Evolutionary conservation across 2,113 vertebrate species (phyloP).

Genomic region (Nycticorax nycticorax): DNA sequence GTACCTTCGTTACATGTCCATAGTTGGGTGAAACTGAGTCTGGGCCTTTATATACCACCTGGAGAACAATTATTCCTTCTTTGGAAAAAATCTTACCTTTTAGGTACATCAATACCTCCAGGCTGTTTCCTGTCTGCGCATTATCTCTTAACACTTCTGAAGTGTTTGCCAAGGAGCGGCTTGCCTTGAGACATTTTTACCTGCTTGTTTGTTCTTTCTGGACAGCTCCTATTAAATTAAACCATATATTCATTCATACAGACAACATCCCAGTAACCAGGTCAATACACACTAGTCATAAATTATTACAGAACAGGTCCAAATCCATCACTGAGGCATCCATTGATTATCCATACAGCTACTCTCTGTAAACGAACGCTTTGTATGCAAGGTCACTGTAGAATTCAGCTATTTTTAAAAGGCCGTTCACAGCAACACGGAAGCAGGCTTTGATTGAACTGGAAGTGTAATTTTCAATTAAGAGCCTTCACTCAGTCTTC

Average conservation of each 20-base stretch:
- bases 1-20: not conserved
- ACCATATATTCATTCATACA: slow-evolving; percentile 37
- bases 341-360: slow-evolving; percentile 54
- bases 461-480: slow-evolving; percentile 74
- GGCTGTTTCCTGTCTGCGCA: not conserved
- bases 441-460: slow-evolving; percentile 63
- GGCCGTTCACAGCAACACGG: not conserved
- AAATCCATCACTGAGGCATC: slow-evolving; percentile 38
- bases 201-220: slow-evolving; percentile 25
- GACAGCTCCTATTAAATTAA: slow-evolving; percentile 28
- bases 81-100: not conserved
- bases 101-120: not conserved
- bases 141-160: not conserved
- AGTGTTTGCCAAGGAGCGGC: not conserved
- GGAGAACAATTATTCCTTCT: not conserved
- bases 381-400: slow-evolving; percentile 55
- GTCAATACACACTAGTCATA: slow-evolving; percentile 44
- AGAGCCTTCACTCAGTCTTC: slow-evolving; percentile 48
- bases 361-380: not conserved
- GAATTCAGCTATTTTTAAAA: slow-evolving; percentile 53
- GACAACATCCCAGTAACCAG: slow-evolving; percentile 1
- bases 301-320: slow-evolving; percentile 40
- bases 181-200: slow-evolving; percentile 11
- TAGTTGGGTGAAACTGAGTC: not conserved
- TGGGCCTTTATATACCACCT: not conserved